Base-by-base conservation (phyloP, 1,140 invertebrate genomes). In the Nilaparvata lugens region DNA sequence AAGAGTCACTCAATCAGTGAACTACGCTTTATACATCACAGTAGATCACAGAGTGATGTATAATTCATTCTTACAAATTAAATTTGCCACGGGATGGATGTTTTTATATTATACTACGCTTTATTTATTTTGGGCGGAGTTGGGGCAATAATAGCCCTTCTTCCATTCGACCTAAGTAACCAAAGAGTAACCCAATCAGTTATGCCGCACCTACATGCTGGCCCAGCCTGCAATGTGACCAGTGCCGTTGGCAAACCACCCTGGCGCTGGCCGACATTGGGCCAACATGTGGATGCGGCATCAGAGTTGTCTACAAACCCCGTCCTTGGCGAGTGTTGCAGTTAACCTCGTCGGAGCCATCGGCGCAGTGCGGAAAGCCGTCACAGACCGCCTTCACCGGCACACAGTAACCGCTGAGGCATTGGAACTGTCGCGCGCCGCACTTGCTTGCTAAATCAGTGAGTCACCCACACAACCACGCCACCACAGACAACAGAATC, bases 371-470 rank as follows among this genome's bases (percentile, higher is more conserved):
- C n/a, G 21, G 57, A 13, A 68, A 66, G 5, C 78, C 78, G 66
- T 81, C 77, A 64, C 78, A 80, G 18, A 54, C 77, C 62, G 75
- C 73, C 55, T 69, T 74, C n/a, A 69, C 67, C 42, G 74, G 79
- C 62, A 92, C 81, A 71, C 91, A 93, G 19, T 74, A 72, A 9
- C 81, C 81, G 11, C 81, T 81, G 68, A 73, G 69, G 68, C 86
- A 88, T 40, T 69, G 66, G 67, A 81, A 81, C 55, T 63, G 48
- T 38, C 52, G 6, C 14, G 19, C 6, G 16, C 5, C 16, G 11
- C 45, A 48, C 16, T 5, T 18, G 11, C 14, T 48, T 48, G 16
- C 45, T 48, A 48, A 16, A 48, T 48, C 16, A 48, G 31, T 35
- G 31, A 35, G 31, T 35, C 31, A 35, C 31, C 31, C 7, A 11